Evolutionary conservation across 2,888 invertebrate genomes (phyloP), one percentile per base, ranked within the genome.

Genomic region (Sarcophaga variegata): DNA sequence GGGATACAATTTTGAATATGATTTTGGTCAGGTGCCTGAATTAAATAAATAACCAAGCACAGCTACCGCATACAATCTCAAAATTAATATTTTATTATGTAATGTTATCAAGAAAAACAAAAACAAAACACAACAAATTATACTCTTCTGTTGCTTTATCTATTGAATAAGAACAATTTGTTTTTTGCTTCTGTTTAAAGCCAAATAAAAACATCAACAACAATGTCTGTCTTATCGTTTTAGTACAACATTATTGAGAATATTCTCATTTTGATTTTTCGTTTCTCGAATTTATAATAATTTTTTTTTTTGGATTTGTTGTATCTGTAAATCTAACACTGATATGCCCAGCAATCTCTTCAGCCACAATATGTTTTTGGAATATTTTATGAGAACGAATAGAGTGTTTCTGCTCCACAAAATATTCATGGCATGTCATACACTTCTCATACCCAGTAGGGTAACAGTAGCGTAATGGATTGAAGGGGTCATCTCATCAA

Each of bases 31-130:
- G 66, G 63, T 81, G 27, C 12, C 10, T 17, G 25, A 12, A 59
- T 66, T 45, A 59, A 66, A 25, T 63, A 74, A 59, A 71, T 59
- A 78, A 71, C 54, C 59, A 76, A 75, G n/a, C 25, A 49, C 12
- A 69, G 1, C 59, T 59, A 59, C 17, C 62, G n/a, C 37, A 25
- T 8, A 12, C 63, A 63, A 78, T 64, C 17, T 49, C 47, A 54
- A 67, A 83, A 78, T 78, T 78, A 78, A 71, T 83, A 83, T 78
- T 78, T 83, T 72, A 63, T 45, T 72, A 62, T 1, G 71, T 66
- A 66, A 12, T 20, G n/a, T 37, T 37, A 37, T 8, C 37, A 27
- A 27, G 5, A 37, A 37, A 37, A 37, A 37, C 27, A 37, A 37
- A 37, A 37, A 37, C 37, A 20, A 20, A 20, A 20, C 20, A 20